Conservation (phyloP, 1,140 invertebrate species). For the Drosophila baimaii region DNA sequence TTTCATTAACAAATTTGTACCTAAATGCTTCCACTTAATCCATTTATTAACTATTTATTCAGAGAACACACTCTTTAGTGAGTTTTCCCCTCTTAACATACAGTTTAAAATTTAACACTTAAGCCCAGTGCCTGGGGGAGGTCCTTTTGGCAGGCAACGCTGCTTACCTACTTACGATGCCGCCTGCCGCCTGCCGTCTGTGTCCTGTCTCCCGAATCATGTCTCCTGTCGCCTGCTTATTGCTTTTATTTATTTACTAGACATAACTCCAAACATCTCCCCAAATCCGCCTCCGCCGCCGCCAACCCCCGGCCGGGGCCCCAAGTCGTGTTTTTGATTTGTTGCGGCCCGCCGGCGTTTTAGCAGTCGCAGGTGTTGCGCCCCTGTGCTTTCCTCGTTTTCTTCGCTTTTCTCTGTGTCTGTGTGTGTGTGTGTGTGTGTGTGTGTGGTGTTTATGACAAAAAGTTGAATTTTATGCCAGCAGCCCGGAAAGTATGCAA, state of each 20-base stretch:
- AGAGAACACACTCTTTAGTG: too few relatives aligned
- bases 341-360: slow-evolving; percentile 60
- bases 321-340: slow-evolving; percentile 68
- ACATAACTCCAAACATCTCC: slow-evolving; percentile 56
- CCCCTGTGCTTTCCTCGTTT: slow-evolving; percentile 34
- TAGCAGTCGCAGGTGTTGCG: slow-evolving; percentile 68
- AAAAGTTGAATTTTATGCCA: slow-evolving; percentile 73
- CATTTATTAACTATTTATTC: slow-evolving; percentile 6
- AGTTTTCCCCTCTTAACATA: too few relatives aligned
- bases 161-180: slow-evolving; percentile 48
- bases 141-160: not conserved
- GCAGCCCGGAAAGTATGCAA: slow-evolving; percentile 75
- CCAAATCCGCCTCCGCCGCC: not conserved
- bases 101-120: slow-evolving; percentile 23
- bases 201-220: slow-evolving; percentile 53
- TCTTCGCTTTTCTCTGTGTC: not conserved
- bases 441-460: slow-evolving; percentile 72
- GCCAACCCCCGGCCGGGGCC: too few relatives aligned
- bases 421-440: not conserved
- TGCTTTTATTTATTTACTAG: slow-evolving; percentile 81
- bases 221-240: slow-evolving; percentile 66
- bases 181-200: slow-evolving; percentile 30
- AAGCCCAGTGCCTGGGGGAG: not conserved
- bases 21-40: not conserved
- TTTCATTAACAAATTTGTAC: not conserved